A percentile compares a stretch with the other conserved stretches of the same genome.
Evolutionary conservation across 2,888 invertebrate genomes (phyloP).

Genomic region (Cerceris ruficornis): DNA sequence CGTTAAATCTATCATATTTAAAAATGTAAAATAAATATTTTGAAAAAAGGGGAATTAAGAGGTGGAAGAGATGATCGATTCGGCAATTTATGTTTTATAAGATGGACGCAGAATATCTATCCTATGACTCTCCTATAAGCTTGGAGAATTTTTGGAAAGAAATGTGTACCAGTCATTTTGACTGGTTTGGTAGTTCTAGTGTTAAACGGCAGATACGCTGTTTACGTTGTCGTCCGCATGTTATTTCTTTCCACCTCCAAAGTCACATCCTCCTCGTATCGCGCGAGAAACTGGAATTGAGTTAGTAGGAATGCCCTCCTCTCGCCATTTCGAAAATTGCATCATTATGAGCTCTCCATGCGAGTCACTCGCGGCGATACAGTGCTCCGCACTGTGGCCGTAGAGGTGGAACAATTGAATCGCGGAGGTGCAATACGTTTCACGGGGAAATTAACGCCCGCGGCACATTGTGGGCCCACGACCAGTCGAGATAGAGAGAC

Average conservation of each 20-base stretch:
- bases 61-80: too few species aligned
- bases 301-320: slow-evolving; percentile 17
- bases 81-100: too few species aligned
- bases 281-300: neutral
- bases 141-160: too few species aligned
- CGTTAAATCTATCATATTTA: too few species aligned
- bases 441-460: slow-evolving; percentile 80
- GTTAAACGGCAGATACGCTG: too few species aligned
- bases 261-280: neutral
- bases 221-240: too few species aligned
- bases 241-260: neutral
- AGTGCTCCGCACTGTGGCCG: slow-evolving; percentile 39
- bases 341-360: slow-evolving; percentile 57
- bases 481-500: slow-evolving; percentile 53
- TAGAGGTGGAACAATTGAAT: slow-evolving; percentile 77
- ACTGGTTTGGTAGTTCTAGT: too few species aligned
- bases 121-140: too few species aligned
- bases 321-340: slow-evolving; percentile 44
- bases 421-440: slow-evolving; percentile 78
- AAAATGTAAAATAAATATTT: too few species aligned
- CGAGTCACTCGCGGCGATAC: slow-evolving; percentile 36
- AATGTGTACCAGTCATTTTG: too few species aligned
- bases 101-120: too few species aligned
- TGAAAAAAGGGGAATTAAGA: too few species aligned
- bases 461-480: slow-evolving; percentile 74